Conservation (phyloP, 2,888 invertebrate genomes). For the Adelognathus sp. region DNA sequence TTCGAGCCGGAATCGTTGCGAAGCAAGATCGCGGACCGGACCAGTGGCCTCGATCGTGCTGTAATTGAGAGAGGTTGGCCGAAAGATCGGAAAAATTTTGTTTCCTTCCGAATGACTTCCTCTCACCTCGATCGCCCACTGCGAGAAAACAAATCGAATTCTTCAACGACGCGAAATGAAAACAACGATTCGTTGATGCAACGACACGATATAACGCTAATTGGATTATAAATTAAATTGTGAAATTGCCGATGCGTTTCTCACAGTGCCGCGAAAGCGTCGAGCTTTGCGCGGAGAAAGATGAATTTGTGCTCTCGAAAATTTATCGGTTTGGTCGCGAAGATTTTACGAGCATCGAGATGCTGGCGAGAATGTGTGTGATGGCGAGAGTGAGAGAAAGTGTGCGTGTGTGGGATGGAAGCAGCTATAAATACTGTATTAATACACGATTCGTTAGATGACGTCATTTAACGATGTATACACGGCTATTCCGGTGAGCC, state of each 20-base stretch:
- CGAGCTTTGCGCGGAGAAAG: too few relatives aligned
- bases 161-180: background rate
- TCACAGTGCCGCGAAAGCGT: background rate
- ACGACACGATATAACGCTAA: background rate
- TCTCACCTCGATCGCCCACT: background rate
- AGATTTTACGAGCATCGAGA: slow-evolving; percentile 67
- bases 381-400: slow-evolving; percentile 35
- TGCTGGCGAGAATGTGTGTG: slow-evolving; percentile 35
- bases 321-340: slow-evolving; percentile 68
- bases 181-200: background rate
- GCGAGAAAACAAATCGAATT: background rate
- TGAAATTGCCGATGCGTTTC: background rate
- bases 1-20: slow-evolving; percentile 16
- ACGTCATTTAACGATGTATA: slow-evolving; percentile 71
- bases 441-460: slow-evolving; percentile 73
- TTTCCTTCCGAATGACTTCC: slow-evolving; percentile 29
- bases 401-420: slow-evolving; percentile 48
- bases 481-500: slow-evolving; percentile 65
- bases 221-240: background rate
- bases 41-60: slow-evolving; percentile 2
- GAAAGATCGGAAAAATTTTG: slow-evolving; percentile 40
- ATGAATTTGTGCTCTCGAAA: slow-evolving; percentile 57
- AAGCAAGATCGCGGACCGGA: slow-evolving; percentile 39
- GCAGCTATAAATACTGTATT: slow-evolving; percentile 71
- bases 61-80: slow-evolving; percentile 40